phyloP scores from a whole-genome alignment of 2,113 vertebrate genomes.

The crab-eating macaque (Macaca fascicularis) region T2T-MFA8v1.1 NC_088381.1:68827501-68828000 shows the following conservation, averaged over 20 bases:
- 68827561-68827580: not conserved
- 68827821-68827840: rapidly evolving
- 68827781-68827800: rapidly evolving
- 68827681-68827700: not conserved
- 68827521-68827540: not conserved
- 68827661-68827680: not conserved
- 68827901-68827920: not conserved
- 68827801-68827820: rapidly evolving
- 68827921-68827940: too few relatives aligned
- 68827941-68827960: not conserved
- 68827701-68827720: not conserved
- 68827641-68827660: not conserved
- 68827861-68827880: not conserved
- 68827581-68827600: not conserved
- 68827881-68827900: not conserved
- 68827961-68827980: not conserved
- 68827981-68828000: not conserved
- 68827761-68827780: not conserved
- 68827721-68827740: not conserved
- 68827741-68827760: not conserved
- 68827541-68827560: not conserved
- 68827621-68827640: not conserved
- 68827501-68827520: not conserved
- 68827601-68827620: not conserved
- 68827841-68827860: rapidly evolving